Evolutionary conservation across 2,888 invertebrate genomes (phyloP).

Genomic region (Globia sparganii): DNA sequence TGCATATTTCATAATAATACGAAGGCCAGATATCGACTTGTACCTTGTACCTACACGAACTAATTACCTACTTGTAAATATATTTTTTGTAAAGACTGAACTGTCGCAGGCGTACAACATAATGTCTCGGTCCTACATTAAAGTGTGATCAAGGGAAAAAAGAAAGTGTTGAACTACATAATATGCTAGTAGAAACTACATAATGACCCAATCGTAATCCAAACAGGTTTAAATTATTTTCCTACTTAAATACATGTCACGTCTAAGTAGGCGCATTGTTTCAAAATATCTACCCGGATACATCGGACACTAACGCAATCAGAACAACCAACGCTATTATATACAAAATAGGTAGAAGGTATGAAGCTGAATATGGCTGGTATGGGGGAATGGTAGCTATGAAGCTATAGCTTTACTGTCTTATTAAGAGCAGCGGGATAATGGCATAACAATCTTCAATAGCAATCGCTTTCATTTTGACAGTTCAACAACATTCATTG

Average conservation of each 20-base stretch:
- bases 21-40: background rate
- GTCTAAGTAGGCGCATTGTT: conserved; percentile 41
- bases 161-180: conserved; percentile 18
- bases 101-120: background rate
- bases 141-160: conserved; percentile 11
- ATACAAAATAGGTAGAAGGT: conserved; percentile 1
- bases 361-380: too few relatives aligned
- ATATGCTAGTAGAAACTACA: background rate
- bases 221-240: conserved; percentile 24
- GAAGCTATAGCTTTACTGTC: too few relatives aligned
- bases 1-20: background rate
- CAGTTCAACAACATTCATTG: too few relatives aligned
- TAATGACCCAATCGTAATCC: conserved; percentile 15
- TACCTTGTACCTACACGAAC: background rate
- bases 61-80: background rate
- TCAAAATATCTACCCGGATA: conserved; percentile 31
- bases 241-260: conserved; percentile 32
- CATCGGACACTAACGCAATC: conserved; percentile 19
- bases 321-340: background rate
- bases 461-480: too few relatives aligned
- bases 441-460: too few relatives aligned
- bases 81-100: background rate
- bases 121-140: background rate
- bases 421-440: too few relatives aligned
- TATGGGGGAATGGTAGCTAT: too few relatives aligned